These are phyloP conservation scores for Drosophila paramelanica DNA, from an alignment of 2,888 invertebrate genomes.

Conservation along the genomic window DNA sequence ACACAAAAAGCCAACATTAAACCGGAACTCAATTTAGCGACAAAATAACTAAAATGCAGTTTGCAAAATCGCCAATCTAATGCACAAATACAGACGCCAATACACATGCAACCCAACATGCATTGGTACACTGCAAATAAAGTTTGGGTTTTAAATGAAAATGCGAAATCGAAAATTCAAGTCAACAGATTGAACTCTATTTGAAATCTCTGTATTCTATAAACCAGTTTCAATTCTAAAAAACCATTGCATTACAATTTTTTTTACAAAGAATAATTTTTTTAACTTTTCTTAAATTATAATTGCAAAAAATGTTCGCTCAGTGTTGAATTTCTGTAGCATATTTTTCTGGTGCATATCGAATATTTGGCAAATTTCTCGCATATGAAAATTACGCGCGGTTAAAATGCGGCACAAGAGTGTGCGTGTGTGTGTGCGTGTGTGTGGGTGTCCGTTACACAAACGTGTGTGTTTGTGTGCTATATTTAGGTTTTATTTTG, in stretches of 20 bases:
- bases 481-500: constrained; percentile 18
- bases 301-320: constrained; percentile 9
- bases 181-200: no score
- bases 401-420: constrained; percentile 73
- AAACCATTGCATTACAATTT: no score
- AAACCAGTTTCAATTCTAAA: no score
- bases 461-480: constrained; percentile 9
- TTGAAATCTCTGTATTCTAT: no score
- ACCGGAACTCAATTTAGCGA: constrained; percentile 78
- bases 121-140: constrained; percentile 9
- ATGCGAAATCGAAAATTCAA: neutral
- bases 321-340: constrained; percentile 57
- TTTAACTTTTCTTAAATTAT: no score
- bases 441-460: constrained; percentile 13
- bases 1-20: constrained; percentile 58
- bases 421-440: constrained; percentile 22
- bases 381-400: constrained; percentile 78
- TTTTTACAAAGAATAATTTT: no score
- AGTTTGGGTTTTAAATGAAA: neutral
- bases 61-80: constrained; percentile 50
- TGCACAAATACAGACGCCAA: constrained; percentile 8
- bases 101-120: neutral
- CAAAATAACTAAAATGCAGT: constrained; percentile 76
- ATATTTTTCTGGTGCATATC: constrained; percentile 65
- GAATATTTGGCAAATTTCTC: constrained; percentile 71